Base-by-base conservation (phyloP, 1,140 invertebrate species). In the Ericerus pela region DNA sequence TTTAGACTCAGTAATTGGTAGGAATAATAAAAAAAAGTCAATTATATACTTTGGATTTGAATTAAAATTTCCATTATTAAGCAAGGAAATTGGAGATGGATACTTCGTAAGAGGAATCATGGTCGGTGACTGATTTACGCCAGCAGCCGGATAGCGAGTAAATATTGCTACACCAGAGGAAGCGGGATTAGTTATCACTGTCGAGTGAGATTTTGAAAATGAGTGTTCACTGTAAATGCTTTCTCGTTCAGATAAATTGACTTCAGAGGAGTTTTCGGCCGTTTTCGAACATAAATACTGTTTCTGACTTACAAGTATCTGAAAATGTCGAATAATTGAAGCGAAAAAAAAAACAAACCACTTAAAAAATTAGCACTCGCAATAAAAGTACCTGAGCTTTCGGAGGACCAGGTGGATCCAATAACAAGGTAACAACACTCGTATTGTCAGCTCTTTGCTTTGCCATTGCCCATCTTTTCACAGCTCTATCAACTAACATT, bases 361-460 rank as follows among this genome's bases (percentile, higher is more conserved):
- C 20, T 8, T 18, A 16, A 47, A 24, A 47, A 16, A 14, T 10
- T 47, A 47, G 22, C 26, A 4, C 20, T 4, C 11, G 14, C 41
- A 16, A 47, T 22, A 47, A 33, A 33, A 18, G 14, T 22, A 59
- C 58, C 41, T 59, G 58, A 27, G 58, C 30, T 30, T 51, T 47
- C 37, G 85, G 82, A n/a, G 84, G 82, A 3, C 87, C 88, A 5
- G 88, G 85, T 56, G 89, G 89, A 70, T 96, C 90, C 51, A 96
- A 73, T 77, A 95, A 85, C 20, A 96, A 73, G 30, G 91, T 94
- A 5, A 96, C 85, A 38, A 91, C 91, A 54, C 87, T 93, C 2
- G 90, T 95, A 68, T 97, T 97, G 70, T 97, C 93, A 10, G 93
- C 91, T 29, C 89, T 76, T 74, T 95, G 79, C 64, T 84, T 79